Conservation (phyloP, 2,888 invertebrate genomes). For the Agrotis segetum region DNA sequence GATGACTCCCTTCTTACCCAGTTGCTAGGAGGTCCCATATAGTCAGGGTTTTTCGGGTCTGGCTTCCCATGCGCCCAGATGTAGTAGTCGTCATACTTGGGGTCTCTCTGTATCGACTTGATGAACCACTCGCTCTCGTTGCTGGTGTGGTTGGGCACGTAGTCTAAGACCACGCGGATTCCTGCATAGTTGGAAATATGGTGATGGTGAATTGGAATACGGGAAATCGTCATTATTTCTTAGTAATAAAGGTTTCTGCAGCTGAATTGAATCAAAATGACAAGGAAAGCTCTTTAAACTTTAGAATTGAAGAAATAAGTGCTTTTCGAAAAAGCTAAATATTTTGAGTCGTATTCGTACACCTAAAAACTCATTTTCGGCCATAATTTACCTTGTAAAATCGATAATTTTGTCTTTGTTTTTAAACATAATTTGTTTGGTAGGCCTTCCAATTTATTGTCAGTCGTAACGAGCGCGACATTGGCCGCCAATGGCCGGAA, state of each 20-base stretch:
- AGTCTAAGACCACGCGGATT: slow-evolving; percentile 91
- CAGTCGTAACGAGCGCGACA: slow-evolving; percentile 27
- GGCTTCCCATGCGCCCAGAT: slow-evolving; percentile 91
- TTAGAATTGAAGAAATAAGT: too few relatives aligned
- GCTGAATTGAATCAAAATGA: too few relatives aligned
- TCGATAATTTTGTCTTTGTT: not conserved
- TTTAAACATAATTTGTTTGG: slow-evolving; percentile 5
- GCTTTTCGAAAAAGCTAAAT: too few relatives aligned
- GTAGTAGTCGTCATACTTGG: slow-evolving; percentile 93
- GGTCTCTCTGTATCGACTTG: slow-evolving; percentile 91
- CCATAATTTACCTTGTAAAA: too few relatives aligned
- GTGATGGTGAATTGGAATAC: not conserved
- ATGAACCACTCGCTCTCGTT: slow-evolving; percentile 96
- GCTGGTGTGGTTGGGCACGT: slow-evolving; percentile 95
- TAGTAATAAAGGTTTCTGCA: too few relatives aligned
- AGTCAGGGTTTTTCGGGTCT: slow-evolving; percentile 70
- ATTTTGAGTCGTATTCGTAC: too few relatives aligned
- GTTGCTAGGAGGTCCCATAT: slow-evolving; percentile 92
- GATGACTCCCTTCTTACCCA: slow-evolving; percentile 89
- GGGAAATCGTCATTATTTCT: not conserved
- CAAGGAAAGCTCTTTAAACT: too few relatives aligned
- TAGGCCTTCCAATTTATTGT: slow-evolving; percentile 15
- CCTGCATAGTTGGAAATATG: slow-evolving; percentile 68
- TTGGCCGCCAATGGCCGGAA: slow-evolving; percentile 46
- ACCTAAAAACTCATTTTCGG: too few relatives aligned